Base-by-base conservation (phyloP, 1,140 invertebrate genomes). In the Pachypsylla venusta region DNA sequence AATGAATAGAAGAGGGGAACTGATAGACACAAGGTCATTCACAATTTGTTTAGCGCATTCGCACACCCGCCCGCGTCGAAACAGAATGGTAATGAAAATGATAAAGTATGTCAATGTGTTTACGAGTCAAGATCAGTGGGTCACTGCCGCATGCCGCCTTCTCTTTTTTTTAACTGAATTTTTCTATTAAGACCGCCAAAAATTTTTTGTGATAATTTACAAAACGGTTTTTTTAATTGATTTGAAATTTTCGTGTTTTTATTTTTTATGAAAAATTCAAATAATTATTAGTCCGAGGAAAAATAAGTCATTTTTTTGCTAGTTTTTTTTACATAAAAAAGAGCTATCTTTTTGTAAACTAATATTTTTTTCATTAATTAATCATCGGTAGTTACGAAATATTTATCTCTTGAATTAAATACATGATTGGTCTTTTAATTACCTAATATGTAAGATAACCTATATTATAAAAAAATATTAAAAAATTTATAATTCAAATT, bases 41-140 rank as follows among this genome's bases (percentile, higher is more conserved):
- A 22, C 4, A 48, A 10, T n/a, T 48, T 5, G 3, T 5, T 5
- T 48, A 48, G 42, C 42, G 42, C 42, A 48, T 48, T 48, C 42
- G 42, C 22, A 22, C 42, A 5, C 42, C 42, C 4, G 42, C 42
- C n/a, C 7, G 7, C 22, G n/a, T 48, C 42, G 7, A 4, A 19
- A 48, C 42, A 35, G 30, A 35, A 35, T 35, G 7, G 30, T n/a
- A n/a, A 35, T 35, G 30, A 10, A 35, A 35, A 35, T 10, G n/a
- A 35, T 48, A 48, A 48, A 48, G 42, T 48, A 48, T 48, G 42
- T 48, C 42, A 48, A 22, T 48, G 42, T 48, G 42, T 4, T 22
- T 22, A 5, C 42, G 7, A 48, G 7, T 48, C 42, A 48, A 48
- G 42, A 48, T 48, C 42, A 48, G 42, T 48, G n/a, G 42, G 42